These are phyloP conservation scores for Ploceus nigricollis DNA, from an alignment of 2,113 vertebrate species.

Conservation along the genomic window DNA sequence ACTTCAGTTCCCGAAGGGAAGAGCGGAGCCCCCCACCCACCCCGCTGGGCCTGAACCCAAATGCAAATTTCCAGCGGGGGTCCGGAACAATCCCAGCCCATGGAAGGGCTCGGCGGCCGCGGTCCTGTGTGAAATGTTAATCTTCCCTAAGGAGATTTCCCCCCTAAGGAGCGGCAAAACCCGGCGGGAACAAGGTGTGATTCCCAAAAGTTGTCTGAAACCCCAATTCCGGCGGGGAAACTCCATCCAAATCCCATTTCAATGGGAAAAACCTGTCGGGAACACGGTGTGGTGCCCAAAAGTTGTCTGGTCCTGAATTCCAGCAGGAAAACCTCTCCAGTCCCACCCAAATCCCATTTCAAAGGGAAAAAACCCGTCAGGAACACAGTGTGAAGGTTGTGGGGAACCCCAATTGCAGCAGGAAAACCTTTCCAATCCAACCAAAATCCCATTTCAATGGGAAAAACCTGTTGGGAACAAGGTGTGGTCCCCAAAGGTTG, in stretches of 20 bases:
- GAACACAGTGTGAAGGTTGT: too few species aligned
- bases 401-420: too few species aligned
- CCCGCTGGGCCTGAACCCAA: neutral
- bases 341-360: too few species aligned
- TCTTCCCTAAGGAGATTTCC: slow-evolving; percentile 39
- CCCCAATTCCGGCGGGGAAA: neutral
- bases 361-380: neutral
- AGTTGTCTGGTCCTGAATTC: too few species aligned
- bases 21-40: neutral
- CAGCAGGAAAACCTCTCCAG: too few species aligned
- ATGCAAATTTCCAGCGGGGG: neutral
- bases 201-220: neutral
- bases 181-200: neutral
- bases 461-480: too few species aligned
- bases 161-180: neutral
- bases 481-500: too few species aligned
- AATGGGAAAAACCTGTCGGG: accelerated
- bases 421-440: neutral
- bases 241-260: neutral
- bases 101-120: neutral
- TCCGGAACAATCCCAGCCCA: neutral
- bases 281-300: neutral
- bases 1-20: accelerated
- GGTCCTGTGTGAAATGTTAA: slow-evolving; percentile 25
- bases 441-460: too few species aligned